A percentile compares a stretch with the other conserved stretches of the same genome.
These are phyloP conservation scores for Monopterus albus DNA, from an alignment of 2,113 vertebrate species.

Conservation along the genomic window DNA sequence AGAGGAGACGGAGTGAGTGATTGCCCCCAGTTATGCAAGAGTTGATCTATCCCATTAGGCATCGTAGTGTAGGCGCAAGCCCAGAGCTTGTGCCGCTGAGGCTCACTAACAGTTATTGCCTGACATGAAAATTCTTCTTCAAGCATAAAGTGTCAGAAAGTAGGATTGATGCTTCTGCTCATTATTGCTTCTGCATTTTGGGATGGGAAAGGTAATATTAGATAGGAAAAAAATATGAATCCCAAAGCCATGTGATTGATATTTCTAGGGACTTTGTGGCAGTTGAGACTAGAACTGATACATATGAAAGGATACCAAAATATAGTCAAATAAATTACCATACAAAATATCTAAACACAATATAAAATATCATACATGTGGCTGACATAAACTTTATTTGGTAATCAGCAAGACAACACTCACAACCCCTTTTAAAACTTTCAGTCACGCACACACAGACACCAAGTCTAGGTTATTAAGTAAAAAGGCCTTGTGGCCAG, in stretches of 20 bases:
- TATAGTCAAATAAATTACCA: slow-evolving; percentile 29
- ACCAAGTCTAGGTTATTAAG: no score
- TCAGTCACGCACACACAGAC: background rate
- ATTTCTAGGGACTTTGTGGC: slow-evolving; percentile 41
- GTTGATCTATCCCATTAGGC: slow-evolving; percentile 82
- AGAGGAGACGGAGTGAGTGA: slow-evolving; percentile 82
- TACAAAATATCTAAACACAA: slow-evolving; percentile 14
- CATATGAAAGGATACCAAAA: slow-evolving; percentile 38
- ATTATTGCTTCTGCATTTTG: slow-evolving; percentile 81
- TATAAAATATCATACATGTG: slow-evolving; percentile 5
- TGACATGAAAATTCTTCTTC: slow-evolving; percentile 78
- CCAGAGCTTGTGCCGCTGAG: slow-evolving; percentile 72
- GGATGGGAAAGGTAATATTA: slow-evolving; percentile 76
- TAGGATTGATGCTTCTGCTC: slow-evolving; percentile 79
- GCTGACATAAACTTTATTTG: background rate
- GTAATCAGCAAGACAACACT: background rate
- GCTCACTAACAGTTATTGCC: slow-evolving; percentile 78
- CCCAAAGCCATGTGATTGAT: slow-evolving; percentile 58
- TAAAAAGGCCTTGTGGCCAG: no score
- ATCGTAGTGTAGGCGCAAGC: slow-evolving; percentile 74
- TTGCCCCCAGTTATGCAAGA: slow-evolving; percentile 81
- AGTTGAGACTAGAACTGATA: slow-evolving; percentile 36
- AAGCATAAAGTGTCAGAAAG: slow-evolving; percentile 80
- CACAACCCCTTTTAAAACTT: background rate
- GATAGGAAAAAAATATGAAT: slow-evolving; percentile 53